phyloP scores from a whole-genome alignment of 1,140 invertebrate species.

The Drosophila auraria region DNA sequence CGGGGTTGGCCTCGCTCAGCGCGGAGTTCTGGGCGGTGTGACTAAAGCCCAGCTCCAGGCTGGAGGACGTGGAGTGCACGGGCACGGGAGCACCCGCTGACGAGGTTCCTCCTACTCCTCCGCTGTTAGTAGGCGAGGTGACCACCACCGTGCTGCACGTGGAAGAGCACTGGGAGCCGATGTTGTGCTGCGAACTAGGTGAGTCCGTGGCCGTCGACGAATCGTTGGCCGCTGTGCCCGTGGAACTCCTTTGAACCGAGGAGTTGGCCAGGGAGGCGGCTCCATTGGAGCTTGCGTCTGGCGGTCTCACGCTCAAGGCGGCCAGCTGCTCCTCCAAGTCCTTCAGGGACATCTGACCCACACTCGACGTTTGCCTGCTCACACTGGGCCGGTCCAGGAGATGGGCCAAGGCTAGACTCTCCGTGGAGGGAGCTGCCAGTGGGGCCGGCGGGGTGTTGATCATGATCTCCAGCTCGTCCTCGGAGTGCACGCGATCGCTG shows the following conservation, averaged over 20 bases:
- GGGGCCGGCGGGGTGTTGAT: constrained; percentile 89
- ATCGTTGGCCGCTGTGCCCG: constrained; percentile 41
- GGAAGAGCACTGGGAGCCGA: constrained; percentile 92
- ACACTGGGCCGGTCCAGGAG: constrained; percentile 87
- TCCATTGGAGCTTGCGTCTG: constrained; percentile 78
- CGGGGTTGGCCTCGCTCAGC: constrained; percentile 88
- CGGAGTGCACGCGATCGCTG: constrained; percentile 96
- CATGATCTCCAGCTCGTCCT: constrained; percentile 95
- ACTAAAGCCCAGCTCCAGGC: constrained; percentile 92
- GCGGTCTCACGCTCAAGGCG: constrained; percentile 76
- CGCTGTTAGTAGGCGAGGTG: constrained; percentile 81
- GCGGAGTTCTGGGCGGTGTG: constrained; percentile 93
- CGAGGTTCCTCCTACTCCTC: constrained; percentile 5
- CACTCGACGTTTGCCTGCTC: constrained; percentile 86
- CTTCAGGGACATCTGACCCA: constrained; percentile 85
- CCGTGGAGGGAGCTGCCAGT: constrained; percentile 88
- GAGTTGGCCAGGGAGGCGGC: constrained; percentile 25
- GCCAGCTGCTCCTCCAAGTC: constrained; percentile 82
- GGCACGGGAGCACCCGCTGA: constrained; percentile 85
- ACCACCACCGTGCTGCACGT: constrained; percentile 93
- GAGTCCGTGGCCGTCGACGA: constrained; percentile 79
- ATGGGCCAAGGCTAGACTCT: constrained; percentile 90
- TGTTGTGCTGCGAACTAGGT: constrained; percentile 82
- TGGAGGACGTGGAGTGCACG: constrained; percentile 89
- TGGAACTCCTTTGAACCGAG: constrained; percentile 28